These are phyloP conservation scores for Antrozous pallidus DNA, from an alignment of 2,797 vertebrate species.

Conservation along the genomic window DNA sequence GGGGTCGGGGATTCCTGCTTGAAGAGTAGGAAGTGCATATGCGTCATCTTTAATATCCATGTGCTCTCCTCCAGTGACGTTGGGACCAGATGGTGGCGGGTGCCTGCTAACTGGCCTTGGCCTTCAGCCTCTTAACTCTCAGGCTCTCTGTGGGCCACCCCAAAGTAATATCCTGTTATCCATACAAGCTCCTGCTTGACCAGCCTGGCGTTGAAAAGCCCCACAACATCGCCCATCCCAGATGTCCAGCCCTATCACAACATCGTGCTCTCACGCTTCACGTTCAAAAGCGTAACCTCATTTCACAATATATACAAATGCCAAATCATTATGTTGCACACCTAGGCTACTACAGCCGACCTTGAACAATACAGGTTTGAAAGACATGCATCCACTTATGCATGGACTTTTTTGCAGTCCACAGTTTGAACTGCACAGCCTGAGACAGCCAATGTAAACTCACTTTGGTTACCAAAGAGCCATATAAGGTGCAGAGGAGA, in stretches of 20 bases:
- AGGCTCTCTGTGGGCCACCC: background rate
- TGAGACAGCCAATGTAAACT: no score
- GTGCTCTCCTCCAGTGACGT: no score
- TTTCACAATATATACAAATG: background rate
- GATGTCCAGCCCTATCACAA: rapidly evolving
- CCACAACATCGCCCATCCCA: background rate
- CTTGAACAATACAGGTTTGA: no score
- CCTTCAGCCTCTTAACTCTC: background rate
- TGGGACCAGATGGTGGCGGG: background rate
- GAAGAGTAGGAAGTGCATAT: no score
- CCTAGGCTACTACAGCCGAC: background rate
- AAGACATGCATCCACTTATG: background rate
- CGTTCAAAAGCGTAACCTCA: no score
- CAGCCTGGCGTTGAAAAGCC: background rate
- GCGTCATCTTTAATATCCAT: no score
- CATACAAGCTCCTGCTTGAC: background rate
- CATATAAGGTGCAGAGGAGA: background rate
- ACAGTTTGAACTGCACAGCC: background rate
- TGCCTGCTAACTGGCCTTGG: background rate
- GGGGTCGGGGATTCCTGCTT: background rate
- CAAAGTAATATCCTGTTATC: background rate
- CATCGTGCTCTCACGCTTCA: rapidly evolving
- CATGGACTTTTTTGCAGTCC: background rate
- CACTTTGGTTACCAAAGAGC: background rate
- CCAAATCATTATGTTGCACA: background rate